A percentile compares a stretch with the other conserved stretches of the same genome.
These are phyloP conservation scores for Paraplagusia blochii DNA, from an alignment of 2,113 vertebrate species.

Conservation along the genomic window DNA sequence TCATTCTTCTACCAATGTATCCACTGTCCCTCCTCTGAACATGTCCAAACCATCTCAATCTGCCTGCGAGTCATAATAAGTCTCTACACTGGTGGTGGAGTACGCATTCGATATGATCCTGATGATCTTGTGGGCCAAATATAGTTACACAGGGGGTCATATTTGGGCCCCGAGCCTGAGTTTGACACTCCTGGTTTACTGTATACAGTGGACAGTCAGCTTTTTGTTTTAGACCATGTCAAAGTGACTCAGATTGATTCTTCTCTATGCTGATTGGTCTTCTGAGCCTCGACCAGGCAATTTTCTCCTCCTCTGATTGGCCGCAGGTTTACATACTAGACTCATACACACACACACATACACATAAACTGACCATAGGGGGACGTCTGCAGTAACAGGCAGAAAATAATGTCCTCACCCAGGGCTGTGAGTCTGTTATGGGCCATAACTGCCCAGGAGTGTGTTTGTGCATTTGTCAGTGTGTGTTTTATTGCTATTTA, in stretches of 20 bases:
- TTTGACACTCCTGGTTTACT: no score
- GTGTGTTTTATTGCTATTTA: conserved; percentile 32
- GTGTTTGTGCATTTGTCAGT: conserved; percentile 25
- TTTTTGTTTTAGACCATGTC: no score
- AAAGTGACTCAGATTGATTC: conserved; percentile 56
- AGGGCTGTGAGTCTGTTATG: conserved; percentile 20
- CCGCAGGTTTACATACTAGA: conserved; percentile 42
- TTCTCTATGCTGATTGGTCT: conserved; percentile 52
- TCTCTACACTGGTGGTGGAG: no score
- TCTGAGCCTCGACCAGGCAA: conserved; percentile 35
- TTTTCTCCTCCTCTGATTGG: conserved; percentile 47
- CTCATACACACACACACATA: conserved; percentile 40
- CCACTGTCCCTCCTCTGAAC: no score
- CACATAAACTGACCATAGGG: conserved; percentile 8
- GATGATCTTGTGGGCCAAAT: no score
- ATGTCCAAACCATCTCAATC: no score
- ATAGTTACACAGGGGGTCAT: no score
- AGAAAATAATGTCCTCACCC: conserved; percentile 67
- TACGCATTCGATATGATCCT: no score
- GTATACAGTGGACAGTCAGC: no score
- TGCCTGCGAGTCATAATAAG: no score
- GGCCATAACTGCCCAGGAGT: conserved; percentile 29
- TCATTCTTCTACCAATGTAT: no score
- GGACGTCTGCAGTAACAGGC: conserved; percentile 55
- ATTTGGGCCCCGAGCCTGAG: no score